Evolutionary conservation across 2,113 vertebrate species (phyloP).

Genomic region (Pimephales promelas): DNA sequence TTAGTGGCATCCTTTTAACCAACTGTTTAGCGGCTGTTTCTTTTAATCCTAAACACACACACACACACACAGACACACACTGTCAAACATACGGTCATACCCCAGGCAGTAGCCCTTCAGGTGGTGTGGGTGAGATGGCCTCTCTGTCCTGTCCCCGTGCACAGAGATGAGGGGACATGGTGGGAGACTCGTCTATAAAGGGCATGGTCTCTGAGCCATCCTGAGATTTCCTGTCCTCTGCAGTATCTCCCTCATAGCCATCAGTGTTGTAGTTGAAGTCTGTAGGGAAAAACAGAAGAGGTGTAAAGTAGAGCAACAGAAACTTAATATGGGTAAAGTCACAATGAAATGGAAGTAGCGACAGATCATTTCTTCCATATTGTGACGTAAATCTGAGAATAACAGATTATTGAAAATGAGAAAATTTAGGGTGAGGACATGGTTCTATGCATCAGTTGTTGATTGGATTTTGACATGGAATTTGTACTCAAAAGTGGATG

Average conservation of each 20-base stretch:
- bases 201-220: slow-evolving; percentile 96
- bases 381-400: too few species aligned
- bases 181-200: slow-evolving; percentile 96
- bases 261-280: slow-evolving; percentile 98
- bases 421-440: too few species aligned
- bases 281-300: slow-evolving; percentile 62
- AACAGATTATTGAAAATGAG: too few species aligned
- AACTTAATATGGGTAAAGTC: too few species aligned
- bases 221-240: slow-evolving; percentile 91
- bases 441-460: too few species aligned
- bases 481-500: too few species aligned
- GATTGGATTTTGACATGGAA: too few species aligned
- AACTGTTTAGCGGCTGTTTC: background rate
- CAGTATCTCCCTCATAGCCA: slow-evolving; percentile 90
- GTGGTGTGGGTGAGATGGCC: slow-evolving; percentile 81
- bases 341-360: too few species aligned
- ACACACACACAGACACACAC: slow-evolving; percentile 30
- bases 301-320: background rate
- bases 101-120: slow-evolving; percentile 82
- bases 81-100: slow-evolving; percentile 73
- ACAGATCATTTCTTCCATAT: too few species aligned
- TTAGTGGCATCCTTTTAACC: background rate
- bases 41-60: background rate
- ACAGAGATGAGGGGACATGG: slow-evolving; percentile 96
- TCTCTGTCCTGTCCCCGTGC: slow-evolving; percentile 83